These are phyloP conservation scores for Cyaniris semiargus DNA, from an alignment of 2,888 invertebrate species.

Conservation along the genomic window DNA sequence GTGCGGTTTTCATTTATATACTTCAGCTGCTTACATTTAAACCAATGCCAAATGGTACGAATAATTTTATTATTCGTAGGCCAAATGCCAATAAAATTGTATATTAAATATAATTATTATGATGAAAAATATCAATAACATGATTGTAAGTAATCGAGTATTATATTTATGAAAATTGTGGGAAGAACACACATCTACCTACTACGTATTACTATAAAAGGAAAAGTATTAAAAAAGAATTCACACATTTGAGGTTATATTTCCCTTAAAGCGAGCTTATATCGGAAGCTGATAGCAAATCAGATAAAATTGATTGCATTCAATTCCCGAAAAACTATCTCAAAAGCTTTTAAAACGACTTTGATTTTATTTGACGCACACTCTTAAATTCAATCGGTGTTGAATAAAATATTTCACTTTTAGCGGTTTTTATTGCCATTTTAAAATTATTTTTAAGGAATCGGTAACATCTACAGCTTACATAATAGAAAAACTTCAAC, in stretches of 20 bases:
- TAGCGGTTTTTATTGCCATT: background rate
- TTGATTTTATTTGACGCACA: background rate
- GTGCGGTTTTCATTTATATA: too few relatives aligned
- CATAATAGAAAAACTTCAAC: too few relatives aligned
- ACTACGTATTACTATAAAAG: background rate
- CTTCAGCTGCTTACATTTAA: too few relatives aligned
- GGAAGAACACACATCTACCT: background rate
- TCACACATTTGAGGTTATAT: background rate
- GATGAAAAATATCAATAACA: too few relatives aligned
- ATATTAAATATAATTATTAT: too few relatives aligned
- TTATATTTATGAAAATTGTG: background rate
- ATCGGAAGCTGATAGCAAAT: background rate
- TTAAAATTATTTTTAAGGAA: background rate
- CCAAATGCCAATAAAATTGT: too few relatives aligned
- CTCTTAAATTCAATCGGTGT: background rate
- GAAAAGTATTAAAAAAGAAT: background rate
- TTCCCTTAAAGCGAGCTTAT: background rate
- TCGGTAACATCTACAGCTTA: background rate
- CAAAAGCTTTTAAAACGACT: constrained; percentile 14
- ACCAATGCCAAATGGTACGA: too few relatives aligned
- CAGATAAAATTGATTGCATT: constrained; percentile 17
- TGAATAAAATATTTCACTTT: constrained; percentile 14
- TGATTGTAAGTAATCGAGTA: too few relatives aligned
- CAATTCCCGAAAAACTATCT: background rate
- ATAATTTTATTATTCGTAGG: too few relatives aligned